Percentiles rank a stretch among this genome's conserved stretches.
Evolutionary conservation across 23 tunicate genomes (phyloP).

Genomic region (Botrylloides violaceus): DNA sequence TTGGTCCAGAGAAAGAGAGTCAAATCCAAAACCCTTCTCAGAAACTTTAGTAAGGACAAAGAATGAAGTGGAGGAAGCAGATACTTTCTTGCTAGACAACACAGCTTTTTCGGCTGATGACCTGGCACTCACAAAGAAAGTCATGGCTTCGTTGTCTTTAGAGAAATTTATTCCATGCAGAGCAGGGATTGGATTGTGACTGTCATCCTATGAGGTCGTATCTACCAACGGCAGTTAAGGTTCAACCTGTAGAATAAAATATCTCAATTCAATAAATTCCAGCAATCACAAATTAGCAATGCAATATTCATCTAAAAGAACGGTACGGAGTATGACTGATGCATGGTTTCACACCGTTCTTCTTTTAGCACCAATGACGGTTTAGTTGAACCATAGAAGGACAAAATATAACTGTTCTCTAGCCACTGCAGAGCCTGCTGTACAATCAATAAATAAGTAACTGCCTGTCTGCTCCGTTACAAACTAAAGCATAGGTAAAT

Average conservation of each 20-base stretch:
- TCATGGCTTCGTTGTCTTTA: slow-evolving; percentile 13
- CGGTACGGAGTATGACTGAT: too few relatives aligned
- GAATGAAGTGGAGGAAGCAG: background rate
- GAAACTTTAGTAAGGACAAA: background rate
- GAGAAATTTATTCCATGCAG: background rate
- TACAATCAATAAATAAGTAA: too few relatives aligned
- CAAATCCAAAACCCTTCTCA: background rate
- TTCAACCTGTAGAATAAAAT: slow-evolving; percentile 1
- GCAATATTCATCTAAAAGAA: too few relatives aligned
- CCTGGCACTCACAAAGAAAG: slow-evolving; percentile 11
- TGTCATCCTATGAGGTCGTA: background rate
- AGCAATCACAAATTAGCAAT: too few relatives aligned
- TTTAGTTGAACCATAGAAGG: too few relatives aligned
- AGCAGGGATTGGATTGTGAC: slow-evolving; percentile 5
- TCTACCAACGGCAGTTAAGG: slow-evolving; percentile 7
- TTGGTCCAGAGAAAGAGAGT: background rate
- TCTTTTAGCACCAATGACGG: too few relatives aligned
- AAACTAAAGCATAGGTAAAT: too few relatives aligned
- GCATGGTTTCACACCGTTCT: too few relatives aligned
- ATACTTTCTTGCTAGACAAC: background rate
- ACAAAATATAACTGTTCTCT: too few relatives aligned
- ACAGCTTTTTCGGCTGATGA: slow-evolving; percentile 10
- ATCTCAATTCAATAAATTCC: too few relatives aligned
- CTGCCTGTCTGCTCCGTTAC: too few relatives aligned
- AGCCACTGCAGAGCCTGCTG: too few relatives aligned